Evolutionary conservation across 2,888 invertebrate species (phyloP).

Genomic region (Athalia cordata): DNA sequence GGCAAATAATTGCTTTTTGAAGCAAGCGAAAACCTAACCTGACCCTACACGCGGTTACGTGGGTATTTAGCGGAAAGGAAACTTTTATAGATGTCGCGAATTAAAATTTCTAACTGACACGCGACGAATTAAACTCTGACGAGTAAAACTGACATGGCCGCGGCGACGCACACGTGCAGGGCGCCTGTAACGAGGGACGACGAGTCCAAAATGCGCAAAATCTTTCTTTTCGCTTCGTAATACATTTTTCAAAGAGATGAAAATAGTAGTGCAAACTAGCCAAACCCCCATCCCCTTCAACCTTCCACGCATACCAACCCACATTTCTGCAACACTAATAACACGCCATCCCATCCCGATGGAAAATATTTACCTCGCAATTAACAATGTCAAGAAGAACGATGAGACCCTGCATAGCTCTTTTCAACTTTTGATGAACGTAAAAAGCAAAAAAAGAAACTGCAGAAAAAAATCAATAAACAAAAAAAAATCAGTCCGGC

Average conservation of each 20-base stretch:
- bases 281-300: neutral
- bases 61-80: neutral
- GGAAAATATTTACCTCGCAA: constrained; percentile 36
- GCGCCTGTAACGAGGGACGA: neutral
- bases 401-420: neutral
- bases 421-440: neutral
- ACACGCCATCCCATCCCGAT: neutral
- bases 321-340: neutral
- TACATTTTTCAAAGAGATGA: constrained; percentile 65
- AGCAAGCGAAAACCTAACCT: neutral
- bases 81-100: constrained; percentile 47
- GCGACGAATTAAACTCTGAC: neutral
- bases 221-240: constrained; percentile 54
- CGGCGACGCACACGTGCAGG: neutral
- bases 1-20: too few species aligned
- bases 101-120: constrained; percentile 55
- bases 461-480: too few species aligned
- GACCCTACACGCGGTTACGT: neutral
- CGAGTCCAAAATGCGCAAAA: neutral
- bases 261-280: constrained; percentile 51
- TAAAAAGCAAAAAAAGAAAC: neutral
- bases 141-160: neutral
- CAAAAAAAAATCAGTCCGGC: neutral
- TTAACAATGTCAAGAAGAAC: constrained; percentile 30
- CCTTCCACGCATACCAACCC: too few species aligned